Conservation (phyloP, 1,140 invertebrate species). For the Leptoteleia sp. region DNA sequence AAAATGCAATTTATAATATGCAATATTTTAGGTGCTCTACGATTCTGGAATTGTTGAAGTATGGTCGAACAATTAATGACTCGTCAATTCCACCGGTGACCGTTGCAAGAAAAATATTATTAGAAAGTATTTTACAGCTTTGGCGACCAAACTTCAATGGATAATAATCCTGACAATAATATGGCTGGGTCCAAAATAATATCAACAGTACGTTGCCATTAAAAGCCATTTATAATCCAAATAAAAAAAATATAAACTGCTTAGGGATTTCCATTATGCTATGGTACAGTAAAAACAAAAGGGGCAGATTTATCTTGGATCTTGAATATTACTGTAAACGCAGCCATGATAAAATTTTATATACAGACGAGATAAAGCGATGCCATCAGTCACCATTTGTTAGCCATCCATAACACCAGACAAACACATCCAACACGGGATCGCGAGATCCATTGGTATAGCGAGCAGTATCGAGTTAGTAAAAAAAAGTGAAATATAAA, state of each 20-base stretch:
- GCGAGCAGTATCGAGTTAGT: slow-evolving; percentile 69
- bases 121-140: too few species aligned
- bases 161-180: not conserved
- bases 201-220: not conserved
- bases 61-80: not conserved
- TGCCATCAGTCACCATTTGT: slow-evolving; percentile 74
- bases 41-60: not conserved
- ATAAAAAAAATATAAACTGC: too few species aligned
- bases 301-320: not conserved
- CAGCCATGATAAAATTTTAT: slow-evolving; percentile 31
- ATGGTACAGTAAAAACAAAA: not conserved
- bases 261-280: slow-evolving; percentile 2
- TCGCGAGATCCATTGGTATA: slow-evolving; percentile 57
- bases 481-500: slow-evolving; percentile 42
- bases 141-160: slow-evolving; percentile 9
- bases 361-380: slow-evolving; percentile 60
- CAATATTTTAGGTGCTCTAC: slow-evolving; percentile 3
- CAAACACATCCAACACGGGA: slow-evolving; percentile 73
- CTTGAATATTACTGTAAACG: slow-evolving; percentile 19
- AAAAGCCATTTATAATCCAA: too few species aligned
- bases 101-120: too few species aligned
- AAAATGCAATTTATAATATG: slow-evolving; percentile 14
- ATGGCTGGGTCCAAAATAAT: slow-evolving; percentile 5
- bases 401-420: slow-evolving; percentile 76
- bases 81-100: too few species aligned